phyloP scores from a whole-genome alignment of 2,888 invertebrate genomes.

The Rotaria sp. region DNA sequence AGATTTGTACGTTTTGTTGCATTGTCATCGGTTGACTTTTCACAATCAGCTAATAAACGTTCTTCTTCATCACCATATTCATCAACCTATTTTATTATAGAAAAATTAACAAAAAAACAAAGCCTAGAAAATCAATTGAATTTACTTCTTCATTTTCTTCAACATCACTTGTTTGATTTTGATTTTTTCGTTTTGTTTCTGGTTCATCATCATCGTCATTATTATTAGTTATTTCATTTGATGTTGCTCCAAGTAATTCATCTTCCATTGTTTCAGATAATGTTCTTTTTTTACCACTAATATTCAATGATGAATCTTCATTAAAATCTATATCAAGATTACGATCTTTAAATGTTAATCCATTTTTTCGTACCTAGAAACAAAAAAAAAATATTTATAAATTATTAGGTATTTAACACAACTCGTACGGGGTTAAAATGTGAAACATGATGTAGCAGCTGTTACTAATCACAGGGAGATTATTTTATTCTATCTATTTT shows the following conservation, averaged over 20 bases:
- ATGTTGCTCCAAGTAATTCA: not conserved
- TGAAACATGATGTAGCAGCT: too few species aligned
- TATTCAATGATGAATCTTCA: not conserved
- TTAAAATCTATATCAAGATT: not conserved
- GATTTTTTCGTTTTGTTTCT: not conserved
- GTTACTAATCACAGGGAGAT: too few species aligned
- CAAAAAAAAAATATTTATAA: too few species aligned
- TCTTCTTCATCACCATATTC: not conserved
- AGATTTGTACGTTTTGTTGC: not conserved
- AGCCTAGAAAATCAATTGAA: not conserved
- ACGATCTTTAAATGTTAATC: conserved; percentile 1
- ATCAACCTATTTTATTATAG: not conserved
- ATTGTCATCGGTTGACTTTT: not conserved
- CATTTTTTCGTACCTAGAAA: not conserved
- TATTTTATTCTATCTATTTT: too few species aligned
- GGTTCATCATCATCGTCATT: not conserved
- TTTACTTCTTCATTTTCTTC: not conserved
- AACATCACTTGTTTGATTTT: not conserved
- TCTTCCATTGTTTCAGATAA: conserved; percentile 6
- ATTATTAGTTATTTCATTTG: not conserved
- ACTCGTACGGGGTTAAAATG: too few species aligned
- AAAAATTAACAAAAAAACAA: not conserved
- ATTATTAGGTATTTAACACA: too few species aligned
- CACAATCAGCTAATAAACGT: not conserved
- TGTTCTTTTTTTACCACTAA: not conserved